Evolutionary conservation across 2,113 vertebrate species (phyloP).

Genomic region (Zosterops borbonicus): DNA sequence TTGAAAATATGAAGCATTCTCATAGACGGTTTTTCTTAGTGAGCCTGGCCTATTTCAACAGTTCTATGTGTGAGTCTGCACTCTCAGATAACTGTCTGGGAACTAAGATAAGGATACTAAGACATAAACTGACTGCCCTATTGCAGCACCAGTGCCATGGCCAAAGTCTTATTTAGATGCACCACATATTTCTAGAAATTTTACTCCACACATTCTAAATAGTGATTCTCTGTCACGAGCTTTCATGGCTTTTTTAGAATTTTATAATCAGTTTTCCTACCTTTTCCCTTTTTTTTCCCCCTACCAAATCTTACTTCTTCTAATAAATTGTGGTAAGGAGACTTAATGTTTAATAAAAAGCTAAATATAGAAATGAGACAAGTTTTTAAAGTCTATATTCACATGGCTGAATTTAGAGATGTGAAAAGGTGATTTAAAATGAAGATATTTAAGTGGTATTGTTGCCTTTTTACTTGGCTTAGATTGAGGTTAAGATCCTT

Average conservation of each 20-base stretch:
- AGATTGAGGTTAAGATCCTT: background rate
- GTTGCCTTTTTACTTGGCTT: background rate
- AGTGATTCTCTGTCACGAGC: background rate
- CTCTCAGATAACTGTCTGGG: background rate
- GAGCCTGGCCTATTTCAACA: background rate
- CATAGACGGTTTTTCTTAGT: background rate
- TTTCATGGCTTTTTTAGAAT: background rate
- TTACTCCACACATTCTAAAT: background rate
- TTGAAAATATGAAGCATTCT: background rate
- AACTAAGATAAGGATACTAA: background rate
- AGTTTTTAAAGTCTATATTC: background rate
- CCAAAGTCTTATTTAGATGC: background rate
- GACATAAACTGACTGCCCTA: background rate
- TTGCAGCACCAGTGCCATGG: background rate
- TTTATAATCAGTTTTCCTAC: background rate
- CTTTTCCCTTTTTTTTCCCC: rapidly evolving
- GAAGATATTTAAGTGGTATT: background rate
- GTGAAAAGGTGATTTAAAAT: background rate
- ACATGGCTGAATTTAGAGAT: background rate
- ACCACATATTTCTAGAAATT: background rate
- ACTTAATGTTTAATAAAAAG: background rate
- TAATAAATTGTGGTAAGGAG: background rate
- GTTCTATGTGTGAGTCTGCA: background rate
- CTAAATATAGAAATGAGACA: background rate
- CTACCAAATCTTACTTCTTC: background rate